Conservation (phyloP, 2,888 invertebrate species). For the Cremastinae sp. region DNA sequence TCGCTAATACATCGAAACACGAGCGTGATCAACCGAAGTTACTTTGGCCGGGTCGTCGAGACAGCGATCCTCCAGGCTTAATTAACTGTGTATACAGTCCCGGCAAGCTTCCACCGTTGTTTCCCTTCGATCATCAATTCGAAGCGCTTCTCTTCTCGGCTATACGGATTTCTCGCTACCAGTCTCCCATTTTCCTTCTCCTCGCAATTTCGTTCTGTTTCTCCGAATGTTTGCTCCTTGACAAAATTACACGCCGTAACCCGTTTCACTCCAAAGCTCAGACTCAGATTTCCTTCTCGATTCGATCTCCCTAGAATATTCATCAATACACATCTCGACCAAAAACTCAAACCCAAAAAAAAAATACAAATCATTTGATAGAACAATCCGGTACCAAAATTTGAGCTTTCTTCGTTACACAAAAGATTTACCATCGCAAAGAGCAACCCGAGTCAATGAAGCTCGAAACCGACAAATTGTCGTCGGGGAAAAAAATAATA, state of each 20-base stretch:
- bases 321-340: too few relatives aligned
- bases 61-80: slow-evolving; percentile 74
- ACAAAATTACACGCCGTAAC: too few relatives aligned
- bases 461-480: slow-evolving; percentile 43
- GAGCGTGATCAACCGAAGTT: slow-evolving; percentile 41
- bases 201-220: slow-evolving; percentile 42
- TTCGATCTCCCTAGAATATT: too few relatives aligned
- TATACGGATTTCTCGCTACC: slow-evolving; percentile 41
- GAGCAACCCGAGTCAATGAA: slow-evolving; percentile 27
- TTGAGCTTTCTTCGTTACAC: too few relatives aligned
- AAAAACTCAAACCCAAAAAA: too few relatives aligned
- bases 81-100: slow-evolving; percentile 79
- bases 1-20: slow-evolving; percentile 16
- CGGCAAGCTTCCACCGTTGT: slow-evolving; percentile 78
- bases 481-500: slow-evolving; percentile 33
- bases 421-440: too few relatives aligned
- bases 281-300: too few relatives aligned
- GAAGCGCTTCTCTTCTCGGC: slow-evolving; percentile 68
- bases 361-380: too few relatives aligned
- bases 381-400: too few relatives aligned
- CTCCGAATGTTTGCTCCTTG: too few relatives aligned
- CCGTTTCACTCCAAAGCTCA: neutral
- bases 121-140: slow-evolving; percentile 76
- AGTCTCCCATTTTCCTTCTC: slow-evolving; percentile 29
- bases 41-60: slow-evolving; percentile 47